Evolutionary conservation across 2,797 vertebrate species (phyloP), one percentile per base, ranked within the genome.

Genomic region (Streptopelia turtur): DNA sequence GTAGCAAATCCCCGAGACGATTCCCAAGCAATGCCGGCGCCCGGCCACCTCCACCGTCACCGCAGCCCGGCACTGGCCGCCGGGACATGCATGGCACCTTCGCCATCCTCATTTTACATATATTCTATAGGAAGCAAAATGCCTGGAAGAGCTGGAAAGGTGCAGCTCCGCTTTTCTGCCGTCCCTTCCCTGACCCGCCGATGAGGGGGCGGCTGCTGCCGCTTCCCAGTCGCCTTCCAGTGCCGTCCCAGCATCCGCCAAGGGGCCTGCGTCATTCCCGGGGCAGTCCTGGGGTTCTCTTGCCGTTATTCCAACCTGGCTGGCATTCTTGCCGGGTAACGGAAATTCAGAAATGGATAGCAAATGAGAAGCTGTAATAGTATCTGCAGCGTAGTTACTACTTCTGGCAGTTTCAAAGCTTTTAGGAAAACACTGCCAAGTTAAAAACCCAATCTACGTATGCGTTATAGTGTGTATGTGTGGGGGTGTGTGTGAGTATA

Each of bases 361-460:
- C 92, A 92, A 33, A 65, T 11, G 83, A 82, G 83, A 30, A 70
- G 95, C 87, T 94, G 21, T 53, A 79, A 25, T 35, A 69, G 79
- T 16, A 93, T 83, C 89, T 50, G 92, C 90, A 80, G 89, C 25
- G 45, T 33, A 37, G 79, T 95, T 87, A 64, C 89, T 72, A 17
- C 93, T 95, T 84, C 57, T n/a, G 93, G 80, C 77, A 7, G 76
- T 92, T 83, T 88, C 94, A 70, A 94, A 74, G 47, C 85, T 90
- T 91, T 79, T 33, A 93, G 91, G 90, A 89, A 81, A 87, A 39
- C 22, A 28, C 35, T 84, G 89, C 91, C 84, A 81, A 93, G 85
- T 35, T n/a, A 50, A 17, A 80, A 81, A 23, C 9, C 14, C 74
- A 1, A 5, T 11, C 59, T 11, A 25, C 37, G 68, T 65, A 13